These are phyloP conservation scores for Notiomystis cincta DNA, from an alignment of 2,113 vertebrate genomes.

Conservation along the genomic window DNA sequence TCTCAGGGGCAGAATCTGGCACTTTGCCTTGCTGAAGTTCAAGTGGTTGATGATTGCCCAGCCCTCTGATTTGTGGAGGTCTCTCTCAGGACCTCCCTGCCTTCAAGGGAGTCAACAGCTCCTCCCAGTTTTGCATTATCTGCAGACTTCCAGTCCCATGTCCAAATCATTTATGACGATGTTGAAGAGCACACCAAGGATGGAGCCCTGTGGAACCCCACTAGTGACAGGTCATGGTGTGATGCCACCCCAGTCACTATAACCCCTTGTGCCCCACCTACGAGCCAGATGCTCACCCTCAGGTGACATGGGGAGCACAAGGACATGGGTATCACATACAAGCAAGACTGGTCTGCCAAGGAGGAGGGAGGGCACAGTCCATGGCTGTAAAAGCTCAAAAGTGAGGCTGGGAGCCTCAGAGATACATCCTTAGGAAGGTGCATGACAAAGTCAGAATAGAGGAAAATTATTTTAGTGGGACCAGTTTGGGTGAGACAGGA, in stretches of 20 bases:
- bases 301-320: neutral
- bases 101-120: neutral
- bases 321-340: neutral
- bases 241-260: neutral
- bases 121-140: neutral
- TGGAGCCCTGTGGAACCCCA: neutral
- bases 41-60: neutral
- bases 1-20: neutral
- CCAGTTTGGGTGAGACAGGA: neutral
- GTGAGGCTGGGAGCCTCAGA: neutral
- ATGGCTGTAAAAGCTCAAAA: neutral
- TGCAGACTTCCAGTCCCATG: rapidly evolving
- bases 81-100: neutral
- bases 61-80: rapidly evolving
- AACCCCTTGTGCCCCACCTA: neutral
- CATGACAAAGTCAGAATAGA: neutral
- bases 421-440: neutral
- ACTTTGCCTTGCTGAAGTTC: neutral
- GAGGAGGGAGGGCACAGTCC: neutral
- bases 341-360: neutral
- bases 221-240: neutral
- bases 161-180: neutral
- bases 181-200: neutral
- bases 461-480: neutral
- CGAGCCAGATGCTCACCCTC: neutral